phyloP scores from a whole-genome alignment of 2,888 invertebrate genomes.

The Pyrgus malvae region DNA sequence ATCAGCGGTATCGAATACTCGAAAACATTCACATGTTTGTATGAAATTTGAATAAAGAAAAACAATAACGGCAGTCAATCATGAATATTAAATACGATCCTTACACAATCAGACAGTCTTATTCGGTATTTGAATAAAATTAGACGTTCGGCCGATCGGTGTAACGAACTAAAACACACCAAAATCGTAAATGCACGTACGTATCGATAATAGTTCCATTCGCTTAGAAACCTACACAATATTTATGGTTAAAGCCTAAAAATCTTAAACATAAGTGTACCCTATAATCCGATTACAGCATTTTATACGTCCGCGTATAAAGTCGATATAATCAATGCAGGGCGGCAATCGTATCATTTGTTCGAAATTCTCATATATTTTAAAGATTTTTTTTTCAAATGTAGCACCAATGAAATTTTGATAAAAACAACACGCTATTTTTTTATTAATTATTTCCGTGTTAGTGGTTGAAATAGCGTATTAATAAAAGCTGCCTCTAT shows the following conservation, averaged over 20 bases:
- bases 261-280: constrained; percentile 57
- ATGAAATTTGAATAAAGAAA: constrained; percentile 32
- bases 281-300: constrained; percentile 74
- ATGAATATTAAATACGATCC: constrained; percentile 59
- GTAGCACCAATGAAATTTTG: constrained; percentile 34
- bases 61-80: constrained; percentile 65
- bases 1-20: constrained; percentile 23
- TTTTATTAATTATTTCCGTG: background rate
- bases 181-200: constrained; percentile 64
- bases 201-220: constrained; percentile 48
- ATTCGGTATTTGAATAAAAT: constrained; percentile 59
- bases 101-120: constrained; percentile 72
- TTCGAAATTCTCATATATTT: constrained; percentile 20
- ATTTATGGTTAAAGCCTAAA: constrained; percentile 65
- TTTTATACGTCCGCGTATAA: constrained; percentile 60
- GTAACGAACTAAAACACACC: constrained; percentile 45
- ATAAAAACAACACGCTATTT: constrained; percentile 1
- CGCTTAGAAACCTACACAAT: constrained; percentile 53
- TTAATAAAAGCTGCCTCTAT: constrained; percentile 15
- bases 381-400: constrained; percentile 19
- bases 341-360: constrained; percentile 37
- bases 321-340: constrained; percentile 71
- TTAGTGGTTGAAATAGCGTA: background rate
- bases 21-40: constrained; percentile 25
- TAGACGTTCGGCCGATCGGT: constrained; percentile 46